Conservation (phyloP, 2,797 vertebrate species). For the Coendou prehensilis region DNA sequence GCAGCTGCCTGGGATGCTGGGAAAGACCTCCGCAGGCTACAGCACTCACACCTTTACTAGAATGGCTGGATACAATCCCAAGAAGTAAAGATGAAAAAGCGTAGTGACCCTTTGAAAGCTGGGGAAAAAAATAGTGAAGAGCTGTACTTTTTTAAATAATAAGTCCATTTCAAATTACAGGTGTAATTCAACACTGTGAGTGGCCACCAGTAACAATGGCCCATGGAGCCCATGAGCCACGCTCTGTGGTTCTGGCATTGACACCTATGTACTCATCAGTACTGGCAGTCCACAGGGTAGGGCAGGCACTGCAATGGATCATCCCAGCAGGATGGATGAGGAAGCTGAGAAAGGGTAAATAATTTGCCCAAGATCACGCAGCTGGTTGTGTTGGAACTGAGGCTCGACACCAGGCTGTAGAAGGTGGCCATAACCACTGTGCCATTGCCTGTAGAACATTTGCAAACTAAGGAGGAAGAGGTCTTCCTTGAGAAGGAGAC, state of each 20-base stretch:
- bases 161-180: constrained; percentile 2
- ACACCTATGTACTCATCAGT: not conserved
- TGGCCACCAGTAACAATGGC: not conserved
- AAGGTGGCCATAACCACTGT: not conserved
- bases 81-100: not conserved
- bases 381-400: not conserved
- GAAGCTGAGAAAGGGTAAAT: not conserved
- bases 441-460: not conserved
- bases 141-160: not conserved
- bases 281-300: not conserved
- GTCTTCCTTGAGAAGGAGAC: not conserved
- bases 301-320: not conserved
- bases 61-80: not conserved
- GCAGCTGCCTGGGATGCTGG: not conserved
- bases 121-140: not conserved
- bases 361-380: constrained; percentile 5
- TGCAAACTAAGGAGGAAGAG: constrained; percentile 6
- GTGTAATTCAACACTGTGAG: not conserved
- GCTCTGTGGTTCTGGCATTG: not conserved
- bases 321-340: not conserved
- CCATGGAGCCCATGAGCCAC: not conserved
- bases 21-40: not conserved
- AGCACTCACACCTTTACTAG: not conserved
- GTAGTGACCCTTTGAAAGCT: not conserved
- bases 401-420: not conserved